Evolutionary conservation across 1,140 invertebrate species (phyloP).

Genomic region (Bicyclus anynana): DNA sequence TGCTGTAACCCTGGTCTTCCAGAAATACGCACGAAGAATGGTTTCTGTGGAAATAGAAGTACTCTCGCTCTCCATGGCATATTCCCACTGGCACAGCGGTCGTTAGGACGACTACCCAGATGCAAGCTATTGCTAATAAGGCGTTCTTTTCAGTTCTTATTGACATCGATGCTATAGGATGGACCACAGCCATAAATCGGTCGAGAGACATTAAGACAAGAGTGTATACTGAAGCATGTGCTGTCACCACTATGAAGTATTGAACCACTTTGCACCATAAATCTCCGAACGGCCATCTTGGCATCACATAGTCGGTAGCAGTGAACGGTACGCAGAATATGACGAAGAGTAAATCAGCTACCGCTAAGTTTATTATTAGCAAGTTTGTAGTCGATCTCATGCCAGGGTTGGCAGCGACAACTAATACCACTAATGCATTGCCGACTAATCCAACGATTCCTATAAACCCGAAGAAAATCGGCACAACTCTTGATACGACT

Average conservation of each 20-base stretch:
- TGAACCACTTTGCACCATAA: slow-evolving; percentile 93
- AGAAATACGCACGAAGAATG: slow-evolving; percentile 83
- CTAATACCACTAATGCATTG: slow-evolving; percentile 91
- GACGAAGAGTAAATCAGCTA: slow-evolving; percentile 96
- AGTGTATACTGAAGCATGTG: slow-evolving; percentile 95
- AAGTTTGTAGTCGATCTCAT: slow-evolving; percentile 97
- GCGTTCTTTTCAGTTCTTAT: slow-evolving; percentile 93
- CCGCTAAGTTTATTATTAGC: slow-evolving; percentile 91
- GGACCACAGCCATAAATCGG: slow-evolving; percentile 95
- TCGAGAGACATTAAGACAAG: slow-evolving; percentile 97
- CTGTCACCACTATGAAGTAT: slow-evolving; percentile 89
- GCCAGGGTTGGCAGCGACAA: slow-evolving; percentile 90
- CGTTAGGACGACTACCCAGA: slow-evolving; percentile 89
- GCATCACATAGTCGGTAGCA: slow-evolving; percentile 90
- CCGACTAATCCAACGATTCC: slow-evolving; percentile 92
- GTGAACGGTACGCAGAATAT: slow-evolving; percentile 97
- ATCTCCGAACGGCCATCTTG: slow-evolving; percentile 94
- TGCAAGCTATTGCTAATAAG: slow-evolving; percentile 83
- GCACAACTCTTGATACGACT: slow-evolving; percentile 86
- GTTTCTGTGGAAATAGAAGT: slow-evolving; percentile 79
- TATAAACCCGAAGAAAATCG: slow-evolving; percentile 92
- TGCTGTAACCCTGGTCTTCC: slow-evolving; percentile 82
- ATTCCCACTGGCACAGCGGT: slow-evolving; percentile 87
- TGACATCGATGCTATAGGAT: slow-evolving; percentile 94
- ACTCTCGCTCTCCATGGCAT: slow-evolving; percentile 87